Evolutionary conservation across 2,888 invertebrate species (phyloP), one percentile per base, ranked within the genome.

Genomic region (Tanypteryx hageni): DNA sequence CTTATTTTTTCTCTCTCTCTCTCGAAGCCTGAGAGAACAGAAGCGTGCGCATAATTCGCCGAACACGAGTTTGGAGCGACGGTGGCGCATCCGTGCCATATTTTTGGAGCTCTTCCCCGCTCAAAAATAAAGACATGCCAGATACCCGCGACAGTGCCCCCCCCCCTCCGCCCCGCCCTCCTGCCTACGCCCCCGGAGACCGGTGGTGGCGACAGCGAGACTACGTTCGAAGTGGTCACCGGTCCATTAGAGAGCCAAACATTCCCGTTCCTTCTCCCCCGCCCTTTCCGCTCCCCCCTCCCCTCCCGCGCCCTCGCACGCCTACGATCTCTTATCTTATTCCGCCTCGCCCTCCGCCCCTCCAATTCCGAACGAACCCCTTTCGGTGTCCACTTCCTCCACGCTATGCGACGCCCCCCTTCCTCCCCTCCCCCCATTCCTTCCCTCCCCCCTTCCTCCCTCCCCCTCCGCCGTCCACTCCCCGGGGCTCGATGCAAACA

Each of bases 171-270:
- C 22, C 22, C 8, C 14, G 22, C 76, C 27, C 76, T 76, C n/a
- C 0, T 44, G 44, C 22, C 76, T 27, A 27, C 76, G 76, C 76
- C 76, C 76, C 27, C 27, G 76, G n/a, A 18, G 68, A 68, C 68
- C 64, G 64, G 68, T 16, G 68, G 68, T 68, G 68, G 68, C 68
- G 68, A 76, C 76, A 76, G 22, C 13, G 76, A 68, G 68, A 68
- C 68, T 68, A 68, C 22, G 68, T 76, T 22, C 76, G 76, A 76
- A 68, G 76, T 76, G 76, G 76, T 76, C 76, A 76, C 76, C 76
- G 76, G 76, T 76, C 76, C 76, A 76, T 76, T 76, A 76, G 76
- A 27, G 76, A 76, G 76, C 22, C 76, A 76, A 76, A 76, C 76
- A 76, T 11, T 27, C 22, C 22, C 44, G 5, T 44, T 44, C 5